Conservation (phyloP, 2,113 vertebrate species). For the Antechinus flavipes region DNA sequence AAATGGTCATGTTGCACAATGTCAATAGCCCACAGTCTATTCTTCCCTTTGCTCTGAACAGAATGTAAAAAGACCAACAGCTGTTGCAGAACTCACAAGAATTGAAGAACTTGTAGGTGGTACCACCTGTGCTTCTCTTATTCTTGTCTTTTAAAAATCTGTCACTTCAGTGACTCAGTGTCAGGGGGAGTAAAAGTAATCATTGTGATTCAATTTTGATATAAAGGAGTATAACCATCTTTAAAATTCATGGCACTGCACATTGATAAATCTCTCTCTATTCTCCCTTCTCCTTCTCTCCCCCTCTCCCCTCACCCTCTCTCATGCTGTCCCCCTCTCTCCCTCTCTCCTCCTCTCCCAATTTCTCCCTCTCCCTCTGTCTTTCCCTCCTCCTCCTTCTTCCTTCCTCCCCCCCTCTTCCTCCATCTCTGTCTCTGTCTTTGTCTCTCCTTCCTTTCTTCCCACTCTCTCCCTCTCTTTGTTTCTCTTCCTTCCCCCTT, state of each 20-base stretch:
- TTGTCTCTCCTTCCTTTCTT: no score
- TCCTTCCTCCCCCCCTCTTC: no score
- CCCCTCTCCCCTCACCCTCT: conserved; percentile 17
- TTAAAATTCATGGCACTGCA: conserved; percentile 32
- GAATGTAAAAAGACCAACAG: conserved; percentile 75
- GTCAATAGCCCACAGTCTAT: conserved; percentile 55
- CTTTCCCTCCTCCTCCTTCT: no score
- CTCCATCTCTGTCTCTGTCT: no score
- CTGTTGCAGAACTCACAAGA: conserved; percentile 71
- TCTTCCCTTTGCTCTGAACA: conserved; percentile 69
- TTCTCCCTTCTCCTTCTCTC: conserved; percentile 12
- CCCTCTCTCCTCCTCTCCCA: conserved; percentile 25
- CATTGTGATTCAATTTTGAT: conserved; percentile 48
- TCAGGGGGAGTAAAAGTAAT: conserved; percentile 22
- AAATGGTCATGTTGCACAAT: conserved; percentile 58
- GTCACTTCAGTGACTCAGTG: conserved; percentile 39
- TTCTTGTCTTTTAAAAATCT: conserved; percentile 63
- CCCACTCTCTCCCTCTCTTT: no score
- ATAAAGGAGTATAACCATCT: conserved; percentile 35
- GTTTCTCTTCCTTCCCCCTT: no score
- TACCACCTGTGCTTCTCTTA: conserved; percentile 61
- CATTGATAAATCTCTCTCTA: conserved; percentile 28
- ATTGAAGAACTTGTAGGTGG: conserved; percentile 71
- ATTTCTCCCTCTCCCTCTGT: neutral
- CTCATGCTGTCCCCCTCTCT: conserved; percentile 23